A percentile compares a stretch with the other conserved stretches of the same genome.
These are phyloP conservation scores for Nomada goodeniana DNA, from an alignment of 2,888 invertebrate species.

Conservation along the genomic window DNA sequence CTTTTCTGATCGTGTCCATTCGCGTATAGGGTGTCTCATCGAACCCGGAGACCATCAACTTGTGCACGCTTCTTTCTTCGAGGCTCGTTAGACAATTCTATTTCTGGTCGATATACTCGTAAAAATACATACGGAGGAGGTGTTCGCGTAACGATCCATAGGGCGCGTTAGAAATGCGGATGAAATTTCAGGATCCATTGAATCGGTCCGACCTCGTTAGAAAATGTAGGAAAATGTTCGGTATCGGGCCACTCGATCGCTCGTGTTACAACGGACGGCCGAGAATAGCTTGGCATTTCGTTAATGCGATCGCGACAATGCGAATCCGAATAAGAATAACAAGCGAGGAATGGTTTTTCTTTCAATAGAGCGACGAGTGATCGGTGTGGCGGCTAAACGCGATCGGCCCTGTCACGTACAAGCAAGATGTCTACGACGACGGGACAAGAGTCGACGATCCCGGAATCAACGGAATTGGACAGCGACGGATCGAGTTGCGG, in stretches of 20 bases:
- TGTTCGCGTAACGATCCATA: background rate
- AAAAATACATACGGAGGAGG: constrained; percentile 64
- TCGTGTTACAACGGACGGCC: background rate
- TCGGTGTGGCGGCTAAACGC: constrained; percentile 28
- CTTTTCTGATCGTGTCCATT: constrained; percentile 76
- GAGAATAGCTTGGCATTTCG: background rate
- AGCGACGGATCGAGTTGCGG: constrained; percentile 83
- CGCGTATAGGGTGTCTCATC: constrained; percentile 78
- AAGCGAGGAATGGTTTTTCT: constrained; percentile 11
- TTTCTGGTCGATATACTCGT: constrained; percentile 72
- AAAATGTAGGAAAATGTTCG: background rate
- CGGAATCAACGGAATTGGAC: constrained; percentile 79
- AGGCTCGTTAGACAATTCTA: constrained; percentile 73
- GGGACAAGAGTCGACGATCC: constrained; percentile 75
- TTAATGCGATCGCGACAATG: background rate
- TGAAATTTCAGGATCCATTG: constrained; percentile 36
- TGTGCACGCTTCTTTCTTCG: constrained; percentile 78
- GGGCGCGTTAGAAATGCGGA: constrained; percentile 12
- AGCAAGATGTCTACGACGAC: constrained; percentile 78
- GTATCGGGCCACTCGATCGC: background rate
- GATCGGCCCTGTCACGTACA: constrained; percentile 40
- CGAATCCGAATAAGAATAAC: background rate
- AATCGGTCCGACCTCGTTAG: background rate
- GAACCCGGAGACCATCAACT: constrained; percentile 76
- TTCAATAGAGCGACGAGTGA: constrained; percentile 51